Base-by-base conservation (phyloP, 2,888 invertebrate species). In the Trichacis sp. region DNA sequence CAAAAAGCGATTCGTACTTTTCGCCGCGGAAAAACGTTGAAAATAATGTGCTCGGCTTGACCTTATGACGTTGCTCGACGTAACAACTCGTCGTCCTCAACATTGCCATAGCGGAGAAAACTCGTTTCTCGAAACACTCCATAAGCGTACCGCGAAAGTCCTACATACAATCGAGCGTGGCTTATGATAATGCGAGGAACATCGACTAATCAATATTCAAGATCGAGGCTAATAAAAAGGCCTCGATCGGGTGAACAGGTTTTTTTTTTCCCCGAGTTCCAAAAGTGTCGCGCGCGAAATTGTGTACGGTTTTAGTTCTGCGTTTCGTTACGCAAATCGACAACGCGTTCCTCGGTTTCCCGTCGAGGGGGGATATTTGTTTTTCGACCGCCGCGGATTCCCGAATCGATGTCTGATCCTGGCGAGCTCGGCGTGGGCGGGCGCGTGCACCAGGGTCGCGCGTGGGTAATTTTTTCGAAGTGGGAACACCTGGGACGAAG, bases 381-480 rank as follows among this genome's bases (percentile, higher is more conserved):
- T 24, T 24, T 24, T 24, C 3, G 8, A 24, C 8, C 8, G 24
- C 8, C 8, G 24, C 24, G 24, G 8, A 24, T 24, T 24, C 8
- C 8, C 15, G 46, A 46, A n/a, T n/a, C n/a, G n/a, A n/a, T n/a
- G n/a, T n/a, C n/a, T n/a, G n/a, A n/a, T 24, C 19, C 14, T 12
- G 19, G 9, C 19, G 19, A 14, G 45, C 40, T 30, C 36, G 36
- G 54, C 20, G 64, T 73, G 61, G 72, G 73, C 69, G 71, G 64
- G n/a, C 52, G 38, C 29, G 43, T 46, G 36, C 17, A 43, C 19
- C 43, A 77, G 71, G 77, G 77, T 58, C 73, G 54, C 19, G 73
- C 72, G 76, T 79, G 73, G 79, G 78, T 58, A 59, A 70, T 56
- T 55, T 72, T 71, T 62, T 24, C 24, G 57, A 71, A 68, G 70